Evolutionary conservation across 1,140 invertebrate species (phyloP), one percentile per base, ranked within the genome.

Genomic region (fruit fly (Drosophila melanogaster)): DNA sequence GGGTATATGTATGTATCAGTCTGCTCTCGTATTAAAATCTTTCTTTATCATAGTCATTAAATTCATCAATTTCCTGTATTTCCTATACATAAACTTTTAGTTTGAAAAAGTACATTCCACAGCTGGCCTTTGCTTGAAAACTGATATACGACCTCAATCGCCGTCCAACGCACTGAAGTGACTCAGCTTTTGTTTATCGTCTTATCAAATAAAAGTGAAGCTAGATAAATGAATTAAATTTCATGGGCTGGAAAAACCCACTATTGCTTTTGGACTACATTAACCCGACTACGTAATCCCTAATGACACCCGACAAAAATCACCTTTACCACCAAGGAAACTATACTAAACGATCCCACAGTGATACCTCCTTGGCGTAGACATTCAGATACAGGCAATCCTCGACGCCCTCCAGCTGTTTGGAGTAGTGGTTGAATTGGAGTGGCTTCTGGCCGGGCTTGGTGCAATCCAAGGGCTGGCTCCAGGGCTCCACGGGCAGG

Each of bases 321-420:
- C 3, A 30, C 1, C 7, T 30, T 2, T 3, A 3, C 7, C 7
- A 7, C 0, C 8, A 10, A 8, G 7, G 22, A 38, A 50, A 40
- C 11, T 37, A 37, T 38, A 38, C 37, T 38, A 14, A 30, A 10
- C 30, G 30, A 30, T 10, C 30, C 30, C 30, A 14, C n/a, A 51
- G 15, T 24, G 3, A 5, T 67, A 93, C 92, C 65, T 80, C 30
- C 69, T 90, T 92, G 0, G 91, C 83, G 64, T 93, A 94, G 4
- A 94, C 92, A 79, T 94, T 94, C 6, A 94, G 74, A 59, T 92
- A 92, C 0, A 94, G 89, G 56, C 94, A 94, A 75, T 94, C 92
- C 77, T 94, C 94, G 2, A 93, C 87, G 8, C 90, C 90, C 17
- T 79, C 74, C 30, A 84, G 51, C 24, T 65, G 38, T 15, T 77